Base-by-base conservation (phyloP, 2,797 vertebrate species). In the Pseudocheirus occidentalis region DNA sequence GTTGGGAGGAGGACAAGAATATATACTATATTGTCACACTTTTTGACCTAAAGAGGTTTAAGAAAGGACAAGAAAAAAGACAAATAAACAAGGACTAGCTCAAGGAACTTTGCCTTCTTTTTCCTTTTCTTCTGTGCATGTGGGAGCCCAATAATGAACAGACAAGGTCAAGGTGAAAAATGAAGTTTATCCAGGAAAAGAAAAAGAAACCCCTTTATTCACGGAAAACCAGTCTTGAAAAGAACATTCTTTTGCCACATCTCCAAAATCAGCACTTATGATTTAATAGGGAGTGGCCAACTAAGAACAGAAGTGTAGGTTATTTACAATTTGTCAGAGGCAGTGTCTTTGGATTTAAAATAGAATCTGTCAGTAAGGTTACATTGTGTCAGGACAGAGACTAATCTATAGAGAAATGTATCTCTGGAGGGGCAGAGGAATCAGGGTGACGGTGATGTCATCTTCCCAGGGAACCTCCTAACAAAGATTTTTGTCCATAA, bases 261-360 rank as follows among this genome's bases (percentile, higher is more conserved):
- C 50, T 92, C 28, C 90, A 89, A 94, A 73, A 59, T 81, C 50
- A 81, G 4, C 53, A 53, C 1, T 92, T 52, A 92, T 40, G 1
- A 87, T 95, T 87, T 93, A 57, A 95, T 90, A 40, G 58, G 89
- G 89, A 57, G n/a, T 1, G 73, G 24, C 31, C 90, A 46, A 9
- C n/a, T 31, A 90, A 27, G 93, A 91, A 56, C n/a, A 21, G 40
- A 24, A 50, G 31, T 58, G 6, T 92, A 40, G 94, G 91, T 57
- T 92, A 90, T 59, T 94, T 90, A 90, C 5, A 1, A 21, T 94
- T 95, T 81, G 7, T 81, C 91, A 1, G 94, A 96, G 94, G 31
- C 7, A 31, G 40, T 96, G 95, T n/a, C 95, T 95, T 92, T 93
- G 91, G 90, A 52, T 58, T 94, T 94, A 53, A 92, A 96, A 91